Evolutionary conservation across 2,888 invertebrate species (phyloP).

Genomic region (Drosophila affinis): DNA sequence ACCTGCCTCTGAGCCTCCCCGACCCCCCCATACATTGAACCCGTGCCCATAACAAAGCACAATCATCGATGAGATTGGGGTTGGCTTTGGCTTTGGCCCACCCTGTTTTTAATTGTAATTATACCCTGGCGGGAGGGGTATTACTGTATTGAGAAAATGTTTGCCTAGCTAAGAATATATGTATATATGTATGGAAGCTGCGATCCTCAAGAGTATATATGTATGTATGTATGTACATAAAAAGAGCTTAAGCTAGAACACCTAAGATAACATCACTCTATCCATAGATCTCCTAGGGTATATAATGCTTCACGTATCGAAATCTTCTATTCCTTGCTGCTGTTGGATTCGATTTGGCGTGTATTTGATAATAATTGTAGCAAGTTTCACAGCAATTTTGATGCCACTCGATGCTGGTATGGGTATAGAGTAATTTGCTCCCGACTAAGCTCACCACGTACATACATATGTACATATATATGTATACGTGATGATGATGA

Average conservation of each 20-base stretch:
- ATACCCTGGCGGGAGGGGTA: neutral
- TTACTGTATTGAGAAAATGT: too few relatives aligned
- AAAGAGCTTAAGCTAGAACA: too few relatives aligned
- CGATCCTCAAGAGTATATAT: too few relatives aligned
- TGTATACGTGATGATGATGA: neutral
- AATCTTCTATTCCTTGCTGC: conserved; percentile 10
- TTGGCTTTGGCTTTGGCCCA: conserved; percentile 48
- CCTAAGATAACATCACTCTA: too few relatives aligned
- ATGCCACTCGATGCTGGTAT: conserved; percentile 37
- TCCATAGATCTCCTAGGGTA: neutral
- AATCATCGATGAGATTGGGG: conserved; percentile 44
- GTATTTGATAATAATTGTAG: conserved; percentile 69
- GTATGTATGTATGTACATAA: too few relatives aligned
- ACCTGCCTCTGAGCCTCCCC: conserved; percentile 66
- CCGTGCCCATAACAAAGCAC: conserved; percentile 69
- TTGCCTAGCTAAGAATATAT: too few relatives aligned
- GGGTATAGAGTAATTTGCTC: conserved; percentile 23
- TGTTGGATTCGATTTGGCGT: conserved; percentile 48
- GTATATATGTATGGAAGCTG: too few relatives aligned
- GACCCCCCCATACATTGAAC: conserved; percentile 3
- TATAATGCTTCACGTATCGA: neutral
- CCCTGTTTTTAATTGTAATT: conserved; percentile 66
- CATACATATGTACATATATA: conserved; percentile 13
- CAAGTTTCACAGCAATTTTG: conserved; percentile 63
- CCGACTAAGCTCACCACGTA: conserved; percentile 36